Evolutionary conservation across 2,113 vertebrate genomes (phyloP).

Genomic region (Aptenodytes forsteri): DNA sequence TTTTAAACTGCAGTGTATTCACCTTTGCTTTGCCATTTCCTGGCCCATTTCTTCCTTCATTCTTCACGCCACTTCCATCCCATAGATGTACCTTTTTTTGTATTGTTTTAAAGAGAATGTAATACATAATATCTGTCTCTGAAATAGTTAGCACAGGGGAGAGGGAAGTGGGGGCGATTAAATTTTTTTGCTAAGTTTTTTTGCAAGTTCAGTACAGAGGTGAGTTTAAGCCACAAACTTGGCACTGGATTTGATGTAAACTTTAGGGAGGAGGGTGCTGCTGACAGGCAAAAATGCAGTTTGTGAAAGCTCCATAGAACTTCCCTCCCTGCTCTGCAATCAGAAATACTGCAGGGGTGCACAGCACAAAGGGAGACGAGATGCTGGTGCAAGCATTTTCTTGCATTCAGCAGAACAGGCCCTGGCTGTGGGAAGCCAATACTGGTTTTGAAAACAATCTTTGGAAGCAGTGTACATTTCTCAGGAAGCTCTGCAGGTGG

Average conservation of each 20-base stretch:
- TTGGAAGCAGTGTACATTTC: background rate
- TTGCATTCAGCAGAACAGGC: background rate
- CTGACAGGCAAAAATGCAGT: background rate
- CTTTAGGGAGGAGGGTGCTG: background rate
- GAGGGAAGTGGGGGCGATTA: accelerated
- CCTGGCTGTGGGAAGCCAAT: background rate
- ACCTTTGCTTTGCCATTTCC: background rate
- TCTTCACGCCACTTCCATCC: background rate
- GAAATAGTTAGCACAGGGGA: background rate
- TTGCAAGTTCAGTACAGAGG: background rate
- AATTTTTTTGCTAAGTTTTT: background rate
- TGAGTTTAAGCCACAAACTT: background rate
- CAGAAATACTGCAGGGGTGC: background rate
- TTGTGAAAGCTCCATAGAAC: background rate
- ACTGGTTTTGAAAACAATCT: background rate
- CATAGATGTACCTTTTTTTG: accelerated
- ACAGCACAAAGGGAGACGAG: background rate
- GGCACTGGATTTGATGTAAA: background rate
- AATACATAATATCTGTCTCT: background rate
- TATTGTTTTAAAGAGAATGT: background rate
- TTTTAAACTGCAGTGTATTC: background rate
- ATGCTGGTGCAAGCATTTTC: background rate
- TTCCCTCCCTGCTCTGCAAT: background rate
- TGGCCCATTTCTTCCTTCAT: background rate
- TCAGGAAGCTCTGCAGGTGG: constrained; percentile 39